Evolutionary conservation across 2,888 invertebrate genomes (phyloP).

Genomic region (Lithophane leautieri): DNA sequence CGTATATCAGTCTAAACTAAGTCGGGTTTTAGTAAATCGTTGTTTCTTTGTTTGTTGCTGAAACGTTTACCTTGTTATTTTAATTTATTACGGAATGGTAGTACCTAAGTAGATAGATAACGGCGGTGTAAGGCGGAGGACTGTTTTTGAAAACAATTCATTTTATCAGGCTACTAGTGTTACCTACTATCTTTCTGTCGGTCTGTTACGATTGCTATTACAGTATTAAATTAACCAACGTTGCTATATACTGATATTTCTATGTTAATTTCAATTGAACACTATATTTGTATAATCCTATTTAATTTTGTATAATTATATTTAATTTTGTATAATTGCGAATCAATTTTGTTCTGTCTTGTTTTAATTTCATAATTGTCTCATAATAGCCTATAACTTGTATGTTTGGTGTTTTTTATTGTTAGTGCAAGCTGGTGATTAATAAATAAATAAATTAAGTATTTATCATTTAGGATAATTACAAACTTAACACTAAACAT

Average conservation of each 20-base stretch:
- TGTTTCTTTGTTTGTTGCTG: conserved; percentile 41
- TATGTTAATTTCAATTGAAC: too few relatives aligned
- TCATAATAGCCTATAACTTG: too few relatives aligned
- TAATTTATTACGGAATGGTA: conserved; percentile 34
- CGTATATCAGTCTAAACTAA: conserved; percentile 44
- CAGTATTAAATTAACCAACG: too few relatives aligned
- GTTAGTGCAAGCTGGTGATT: too few relatives aligned
- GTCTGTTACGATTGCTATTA: neutral
- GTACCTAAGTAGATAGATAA: conserved; percentile 9
- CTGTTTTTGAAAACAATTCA: conserved; percentile 6
- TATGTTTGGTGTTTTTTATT: too few relatives aligned
- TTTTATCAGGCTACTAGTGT: neutral
- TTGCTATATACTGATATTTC: too few relatives aligned
- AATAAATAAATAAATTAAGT: too few relatives aligned
- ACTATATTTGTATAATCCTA: too few relatives aligned
- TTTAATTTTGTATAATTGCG: too few relatives aligned
- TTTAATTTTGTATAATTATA: too few relatives aligned
- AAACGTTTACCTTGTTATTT: conserved; percentile 42
- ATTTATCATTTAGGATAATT: neutral
- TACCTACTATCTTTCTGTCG: neutral
- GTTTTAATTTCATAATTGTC: too few relatives aligned
- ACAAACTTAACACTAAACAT: neutral
- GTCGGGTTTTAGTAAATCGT: conserved; percentile 55
- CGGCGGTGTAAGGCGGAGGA: neutral
- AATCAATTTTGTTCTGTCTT: too few relatives aligned